A percentile compares a stretch with the other conserved stretches of the same genome.
phyloP scores from a whole-genome alignment of 1,140 invertebrate genomes.

The Hyphantria cunea region DNA sequence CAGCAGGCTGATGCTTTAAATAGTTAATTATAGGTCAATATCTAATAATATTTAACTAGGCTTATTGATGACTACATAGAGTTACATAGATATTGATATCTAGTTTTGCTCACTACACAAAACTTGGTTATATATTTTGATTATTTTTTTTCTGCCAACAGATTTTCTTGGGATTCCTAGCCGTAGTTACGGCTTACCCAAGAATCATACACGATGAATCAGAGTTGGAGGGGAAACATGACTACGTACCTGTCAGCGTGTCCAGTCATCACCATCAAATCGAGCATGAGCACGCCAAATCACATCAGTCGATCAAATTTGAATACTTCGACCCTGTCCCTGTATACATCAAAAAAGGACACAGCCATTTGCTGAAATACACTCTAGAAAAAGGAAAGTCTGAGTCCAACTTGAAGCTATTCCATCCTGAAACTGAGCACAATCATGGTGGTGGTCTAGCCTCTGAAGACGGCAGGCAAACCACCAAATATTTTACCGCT shows the following conservation, averaged over 20 bases:
- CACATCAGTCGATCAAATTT: constrained; percentile 85
- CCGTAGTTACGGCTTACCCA: constrained; percentile 70
- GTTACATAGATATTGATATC: background rate
- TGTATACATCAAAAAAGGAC: constrained; percentile 85
- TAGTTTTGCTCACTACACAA: background rate
- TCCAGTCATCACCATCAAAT: constrained; percentile 83
- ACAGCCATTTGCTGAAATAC: constrained; percentile 83
- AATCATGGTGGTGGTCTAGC: constrained; percentile 82
- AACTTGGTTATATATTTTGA: background rate
- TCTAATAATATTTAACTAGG: constrained; percentile 20
- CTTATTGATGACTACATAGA: background rate
- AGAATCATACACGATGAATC: constrained; percentile 75
- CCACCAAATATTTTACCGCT: constrained; percentile 79
- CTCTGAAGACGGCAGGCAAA: constrained; percentile 82
- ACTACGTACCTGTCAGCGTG: constrained; percentile 78
- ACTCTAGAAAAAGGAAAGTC: constrained; percentile 84
- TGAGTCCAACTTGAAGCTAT: constrained; percentile 82
- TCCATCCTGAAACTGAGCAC: constrained; percentile 83
- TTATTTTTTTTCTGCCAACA: constrained; percentile 46
- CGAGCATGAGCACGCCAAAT: constrained; percentile 84
- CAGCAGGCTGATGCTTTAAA: constrained; percentile 2
- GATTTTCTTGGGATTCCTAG: constrained; percentile 78
- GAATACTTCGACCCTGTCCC: constrained; percentile 85
- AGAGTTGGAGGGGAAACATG: constrained; percentile 60
- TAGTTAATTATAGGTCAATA: constrained; percentile 26